Conservation (phyloP, 2,888 invertebrate genomes). For the Incurvaria masculella region DNA sequence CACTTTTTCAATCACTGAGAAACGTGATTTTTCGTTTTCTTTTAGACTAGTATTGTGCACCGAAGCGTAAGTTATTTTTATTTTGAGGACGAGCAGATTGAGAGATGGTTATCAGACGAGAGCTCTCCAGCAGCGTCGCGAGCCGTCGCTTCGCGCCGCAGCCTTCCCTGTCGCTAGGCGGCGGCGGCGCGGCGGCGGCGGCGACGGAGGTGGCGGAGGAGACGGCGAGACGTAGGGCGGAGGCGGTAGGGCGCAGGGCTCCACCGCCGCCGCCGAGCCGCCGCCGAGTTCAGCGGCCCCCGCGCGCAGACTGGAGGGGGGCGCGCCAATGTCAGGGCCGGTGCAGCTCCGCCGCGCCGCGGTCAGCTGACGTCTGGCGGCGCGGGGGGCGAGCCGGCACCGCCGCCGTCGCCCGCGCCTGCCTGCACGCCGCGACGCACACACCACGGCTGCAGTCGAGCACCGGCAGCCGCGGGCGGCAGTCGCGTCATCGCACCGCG, state of each 20-base stretch:
- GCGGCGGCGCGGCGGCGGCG: conserved; percentile 10
- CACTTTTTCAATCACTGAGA: no score
- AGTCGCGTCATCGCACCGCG: conserved; percentile 26
- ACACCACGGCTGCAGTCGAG: conserved; percentile 40
- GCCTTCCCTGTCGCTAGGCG: background rate
- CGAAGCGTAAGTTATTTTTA: no score
- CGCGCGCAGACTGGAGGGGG: conserved; percentile 29
- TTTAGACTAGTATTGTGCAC: no score
- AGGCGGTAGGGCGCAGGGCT: conserved; percentile 9
- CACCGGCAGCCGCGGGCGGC: conserved; percentile 34
- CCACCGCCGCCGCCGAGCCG: no score
- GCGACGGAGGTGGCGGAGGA: conserved; percentile 13
- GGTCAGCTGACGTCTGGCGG: conserved; percentile 56
- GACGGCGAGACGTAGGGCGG: conserved; percentile 10
- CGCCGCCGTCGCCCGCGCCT: conserved; percentile 20
- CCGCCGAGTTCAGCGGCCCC: conserved; percentile 42
- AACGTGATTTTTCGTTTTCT: no score
- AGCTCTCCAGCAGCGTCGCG: no score
- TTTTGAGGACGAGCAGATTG: no score
- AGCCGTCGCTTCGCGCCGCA: background rate
- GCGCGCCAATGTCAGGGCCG: conserved; percentile 57
- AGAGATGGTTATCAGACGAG: no score
- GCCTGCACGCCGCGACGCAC: background rate
- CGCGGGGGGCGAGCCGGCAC: conserved; percentile 43
- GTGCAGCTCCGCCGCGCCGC: conserved; percentile 36